Conservation (phyloP, 1,140 invertebrate genomes). For the Lepidurus couesii region DNA sequence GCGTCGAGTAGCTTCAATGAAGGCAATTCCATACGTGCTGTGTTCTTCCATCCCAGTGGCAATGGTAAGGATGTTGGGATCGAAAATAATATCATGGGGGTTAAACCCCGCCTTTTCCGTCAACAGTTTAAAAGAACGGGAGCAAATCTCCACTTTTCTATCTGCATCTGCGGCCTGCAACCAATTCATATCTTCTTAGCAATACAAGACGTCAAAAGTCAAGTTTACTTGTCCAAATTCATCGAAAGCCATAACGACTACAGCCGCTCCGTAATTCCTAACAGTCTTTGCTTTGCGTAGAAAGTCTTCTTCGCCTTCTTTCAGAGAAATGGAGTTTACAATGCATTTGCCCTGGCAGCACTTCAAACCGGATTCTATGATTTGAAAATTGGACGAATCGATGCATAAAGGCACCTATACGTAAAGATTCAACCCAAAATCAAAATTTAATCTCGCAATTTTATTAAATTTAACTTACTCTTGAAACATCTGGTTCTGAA, state of each 20-base stretch:
- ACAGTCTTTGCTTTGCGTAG: conserved; percentile 46
- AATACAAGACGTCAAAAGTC: conserved; percentile 44
- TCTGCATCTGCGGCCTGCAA: conserved; percentile 49
- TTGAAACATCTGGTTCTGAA: conserved; percentile 55
- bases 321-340: conserved; percentile 55
- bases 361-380: conserved; percentile 54
- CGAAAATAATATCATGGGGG: conserved; percentile 59
- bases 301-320: conserved; percentile 56
- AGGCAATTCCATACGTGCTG: conserved; percentile 53
- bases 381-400: conserved; percentile 55
- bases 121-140: conserved; percentile 52
- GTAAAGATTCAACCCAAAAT: background rate
- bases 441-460: background rate
- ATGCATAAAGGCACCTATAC: conserved; percentile 54
- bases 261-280: conserved; percentile 54
- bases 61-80: conserved; percentile 60
- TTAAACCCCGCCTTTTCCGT: conserved; percentile 53
- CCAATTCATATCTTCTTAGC: conserved; percentile 27
- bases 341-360: conserved; percentile 58
- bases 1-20: conserved; percentile 52
- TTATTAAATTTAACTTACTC: conserved; percentile 40
- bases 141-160: conserved; percentile 54
- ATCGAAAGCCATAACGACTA: conserved; percentile 55
- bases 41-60: conserved; percentile 61
- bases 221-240: conserved; percentile 54